phyloP scores from a whole-genome alignment of 2,113 vertebrate genomes.

The Scatophagus argus region DNA sequence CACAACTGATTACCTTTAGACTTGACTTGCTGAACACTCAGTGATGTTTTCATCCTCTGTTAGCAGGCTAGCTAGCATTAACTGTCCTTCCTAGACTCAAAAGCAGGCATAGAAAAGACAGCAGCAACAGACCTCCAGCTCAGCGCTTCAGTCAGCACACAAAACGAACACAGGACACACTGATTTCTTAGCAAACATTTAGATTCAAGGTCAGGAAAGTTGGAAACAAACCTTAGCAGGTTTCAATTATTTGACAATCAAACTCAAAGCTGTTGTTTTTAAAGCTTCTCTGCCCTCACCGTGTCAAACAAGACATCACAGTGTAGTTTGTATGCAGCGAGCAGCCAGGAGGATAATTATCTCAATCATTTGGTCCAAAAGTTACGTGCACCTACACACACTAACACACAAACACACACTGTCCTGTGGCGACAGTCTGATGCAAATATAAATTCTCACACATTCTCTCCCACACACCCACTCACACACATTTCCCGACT shows the following conservation, averaged over 20 bases:
- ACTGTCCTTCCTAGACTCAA: no score
- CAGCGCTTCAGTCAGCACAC: no score
- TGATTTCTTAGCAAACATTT: no score
- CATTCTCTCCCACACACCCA: conserved; percentile 1
- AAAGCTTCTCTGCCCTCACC: no score
- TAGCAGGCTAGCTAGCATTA: no score
- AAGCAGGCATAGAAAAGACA: no score
- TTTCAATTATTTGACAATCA: neutral
- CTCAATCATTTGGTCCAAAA: conserved; percentile 40
- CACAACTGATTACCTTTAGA: no score
- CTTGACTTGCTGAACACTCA: no score
- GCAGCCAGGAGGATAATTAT: conserved; percentile 22
- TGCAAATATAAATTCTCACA: neutral
- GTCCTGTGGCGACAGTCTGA: neutral
- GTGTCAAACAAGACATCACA: neutral
- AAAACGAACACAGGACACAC: no score
- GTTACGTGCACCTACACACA: neutral
- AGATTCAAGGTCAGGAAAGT: neutral
- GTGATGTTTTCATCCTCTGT: no score
- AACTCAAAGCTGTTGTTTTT: neutral
- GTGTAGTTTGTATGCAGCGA: neutral
- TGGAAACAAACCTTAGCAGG: neutral
- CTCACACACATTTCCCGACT: neutral
- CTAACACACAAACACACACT: conserved; percentile 8
- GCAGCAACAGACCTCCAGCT: no score